These are phyloP conservation scores for Drosophila buzzatii DNA, from an alignment of 2,888 invertebrate species.

Conservation along the genomic window DNA sequence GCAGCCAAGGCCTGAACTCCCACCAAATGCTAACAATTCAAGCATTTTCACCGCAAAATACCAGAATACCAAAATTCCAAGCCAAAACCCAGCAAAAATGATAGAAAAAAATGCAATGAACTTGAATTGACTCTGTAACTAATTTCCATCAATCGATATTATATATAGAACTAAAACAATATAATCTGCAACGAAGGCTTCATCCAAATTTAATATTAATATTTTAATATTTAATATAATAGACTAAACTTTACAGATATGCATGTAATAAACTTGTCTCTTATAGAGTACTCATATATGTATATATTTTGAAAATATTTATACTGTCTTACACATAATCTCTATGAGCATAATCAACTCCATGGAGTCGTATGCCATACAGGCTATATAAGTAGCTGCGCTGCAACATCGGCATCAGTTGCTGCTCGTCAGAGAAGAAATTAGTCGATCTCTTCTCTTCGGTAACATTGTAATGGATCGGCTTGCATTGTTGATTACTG, in stretches of 20 bases:
- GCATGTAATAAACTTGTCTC: too few species aligned
- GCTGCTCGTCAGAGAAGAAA: background rate
- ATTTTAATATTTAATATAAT: too few species aligned
- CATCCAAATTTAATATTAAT: too few species aligned
- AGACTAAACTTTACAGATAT: too few species aligned
- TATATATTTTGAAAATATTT: too few species aligned
- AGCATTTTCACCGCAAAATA: slow-evolving; percentile 37
- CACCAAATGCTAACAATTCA: slow-evolving; percentile 20
- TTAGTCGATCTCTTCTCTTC: background rate
- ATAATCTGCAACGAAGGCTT: too few species aligned
- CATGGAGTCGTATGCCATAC: too few species aligned
- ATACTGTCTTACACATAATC: too few species aligned
- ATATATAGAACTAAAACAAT: too few species aligned
- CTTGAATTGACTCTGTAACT: background rate
- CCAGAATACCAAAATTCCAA: slow-evolving; percentile 15
- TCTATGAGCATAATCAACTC: too few species aligned
- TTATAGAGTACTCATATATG: too few species aligned
- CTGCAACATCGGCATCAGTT: background rate
- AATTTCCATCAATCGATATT: background rate
- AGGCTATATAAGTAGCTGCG: background rate
- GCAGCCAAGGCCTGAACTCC: slow-evolving; percentile 37
- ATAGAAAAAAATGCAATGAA: background rate
- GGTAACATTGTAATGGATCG: background rate
- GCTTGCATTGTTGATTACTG: background rate
- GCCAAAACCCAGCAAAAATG: background rate